A percentile compares a stretch with the other conserved stretches of the same genome.
phyloP scores from a whole-genome alignment of 2,888 invertebrate genomes.

The Meiosimyza platycephala region DNA sequence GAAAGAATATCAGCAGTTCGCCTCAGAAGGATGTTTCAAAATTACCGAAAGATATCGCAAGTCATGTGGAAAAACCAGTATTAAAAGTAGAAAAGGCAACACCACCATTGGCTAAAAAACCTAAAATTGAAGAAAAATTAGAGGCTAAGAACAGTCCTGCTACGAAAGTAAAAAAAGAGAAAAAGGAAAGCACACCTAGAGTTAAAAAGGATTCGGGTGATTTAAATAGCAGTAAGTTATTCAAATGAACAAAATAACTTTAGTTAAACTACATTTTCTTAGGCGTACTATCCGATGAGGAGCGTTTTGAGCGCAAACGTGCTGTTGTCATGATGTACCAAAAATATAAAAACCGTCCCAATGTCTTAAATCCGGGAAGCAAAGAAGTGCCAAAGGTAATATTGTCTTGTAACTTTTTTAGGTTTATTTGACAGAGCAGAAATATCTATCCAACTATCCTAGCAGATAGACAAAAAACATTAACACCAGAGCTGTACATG shows the following conservation, averaged over 20 bases:
- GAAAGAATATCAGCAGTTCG: no score
- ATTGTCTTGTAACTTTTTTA: neutral
- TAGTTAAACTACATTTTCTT: constrained; percentile 8
- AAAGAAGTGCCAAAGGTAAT: constrained; percentile 85
- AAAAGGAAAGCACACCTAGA: constrained; percentile 38
- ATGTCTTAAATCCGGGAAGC: constrained; percentile 84
- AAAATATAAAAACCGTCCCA: constrained; percentile 81
- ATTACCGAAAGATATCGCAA: no score
- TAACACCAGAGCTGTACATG: no score
- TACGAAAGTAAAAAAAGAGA: constrained; percentile 45
- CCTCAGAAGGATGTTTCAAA: no score
- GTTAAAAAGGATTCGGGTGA: constrained; percentile 46
- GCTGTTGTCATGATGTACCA: constrained; percentile 77
- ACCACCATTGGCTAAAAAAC: constrained; percentile 16
- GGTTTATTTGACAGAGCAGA: neutral
- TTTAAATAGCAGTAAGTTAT: constrained; percentile 57
- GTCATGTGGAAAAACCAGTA: no score
- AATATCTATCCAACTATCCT: no score
- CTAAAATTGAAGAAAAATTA: constrained; percentile 25
- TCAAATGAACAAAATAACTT: neutral
- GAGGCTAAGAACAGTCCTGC: constrained; percentile 40
- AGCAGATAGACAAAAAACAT: no score
- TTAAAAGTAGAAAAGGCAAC: neutral
- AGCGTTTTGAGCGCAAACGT: constrained; percentile 76
- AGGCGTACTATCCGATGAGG: constrained; percentile 71